Base-by-base conservation (phyloP, 2,113 vertebrate species). In the Ptilonorhynchus violaceus region DNA sequence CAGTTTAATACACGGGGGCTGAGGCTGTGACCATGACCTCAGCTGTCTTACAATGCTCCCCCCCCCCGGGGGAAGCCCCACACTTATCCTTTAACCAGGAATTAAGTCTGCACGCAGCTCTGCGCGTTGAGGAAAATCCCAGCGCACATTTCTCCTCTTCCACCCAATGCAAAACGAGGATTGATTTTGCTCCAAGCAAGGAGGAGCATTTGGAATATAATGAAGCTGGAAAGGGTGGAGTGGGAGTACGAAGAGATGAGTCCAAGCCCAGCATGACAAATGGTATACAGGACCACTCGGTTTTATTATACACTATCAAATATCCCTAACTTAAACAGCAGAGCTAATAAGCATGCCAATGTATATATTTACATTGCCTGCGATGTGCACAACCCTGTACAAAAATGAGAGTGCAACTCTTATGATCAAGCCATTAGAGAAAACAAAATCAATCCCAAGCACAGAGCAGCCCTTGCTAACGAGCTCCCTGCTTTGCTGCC, bases 191-290 rank as follows among this genome's bases (percentile, higher is more conserved):
- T 95, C 94, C 96, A 95, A 96, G 95, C 94, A 14, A 96, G 94
- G 93, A 96, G 94, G 86, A 96, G 85, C 90, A 77, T 90, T 95
- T 97, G 96, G 94, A 97, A 96, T 96, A 96, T 96, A 96, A 96
- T 95, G 96, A 96, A 95, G 92, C 73, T 96, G 96, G 94, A 85
- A 96, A 88, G 94, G 94, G 93, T 93, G 94, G 96, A 97, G 92
- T 96, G 95, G 95, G 96, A 97, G 96, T 95, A 94, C 87, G 93
- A 96, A 96, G 95, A 92, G 96, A 97, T 97, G 95, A 97, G 95
- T 97, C 95, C 94, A 97, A 96, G 94, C 96, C 91, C 95, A 95
- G 96, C 94, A 95, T 96, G 96, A 97, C 94, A 95, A 97, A 96
- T 93, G 92, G 96, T 97, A 96, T 73, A 96, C 92, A 79, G 78